Percentiles rank a stretch among this genome's conserved stretches.
Evolutionary conservation across 2,113 vertebrate genomes (phyloP).

Genomic region (Amphilophus citrinellus): DNA sequence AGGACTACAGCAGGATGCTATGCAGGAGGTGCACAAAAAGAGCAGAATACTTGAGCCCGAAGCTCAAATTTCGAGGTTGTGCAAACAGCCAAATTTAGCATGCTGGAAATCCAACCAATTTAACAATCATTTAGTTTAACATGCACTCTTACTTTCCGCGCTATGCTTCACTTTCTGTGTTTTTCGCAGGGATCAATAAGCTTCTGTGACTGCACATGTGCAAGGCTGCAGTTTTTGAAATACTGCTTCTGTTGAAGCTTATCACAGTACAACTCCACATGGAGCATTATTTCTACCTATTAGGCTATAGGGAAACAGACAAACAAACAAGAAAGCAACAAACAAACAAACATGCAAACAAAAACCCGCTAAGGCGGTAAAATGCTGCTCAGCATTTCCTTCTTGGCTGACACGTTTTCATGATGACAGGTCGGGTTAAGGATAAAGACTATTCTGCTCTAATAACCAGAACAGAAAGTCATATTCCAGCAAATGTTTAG

Average conservation of each 20-base stretch:
- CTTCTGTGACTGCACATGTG: conserved; percentile 20
- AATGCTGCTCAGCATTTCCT: conserved; percentile 29
- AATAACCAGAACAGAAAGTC: neutral
- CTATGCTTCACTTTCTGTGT: conserved; percentile 5
- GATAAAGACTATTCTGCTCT: neutral
- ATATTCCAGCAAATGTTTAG: neutral
- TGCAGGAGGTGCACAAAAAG: conserved; percentile 40
- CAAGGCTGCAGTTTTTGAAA: conserved; percentile 21
- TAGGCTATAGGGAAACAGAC: neutral
- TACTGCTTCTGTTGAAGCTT: neutral
- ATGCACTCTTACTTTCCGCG: neutral
- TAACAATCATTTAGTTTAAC: neutral
- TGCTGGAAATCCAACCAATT: conserved; percentile 7
- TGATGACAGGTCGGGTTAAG: conserved; percentile 7
- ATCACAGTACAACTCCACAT: conserved; percentile 1
- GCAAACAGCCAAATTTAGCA: conserved; percentile 39
- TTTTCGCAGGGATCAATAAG: neutral
- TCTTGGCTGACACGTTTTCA: conserved; percentile 16
- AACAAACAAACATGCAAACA: no score
- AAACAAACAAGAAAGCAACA: no score
- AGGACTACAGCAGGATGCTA: conserved; percentile 35
- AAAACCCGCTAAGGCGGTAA: neutral
- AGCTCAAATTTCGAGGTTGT: conserved; percentile 1
- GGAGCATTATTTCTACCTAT: neutral
- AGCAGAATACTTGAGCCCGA: conserved; percentile 2